Evolutionary conservation across 2,888 invertebrate species (phyloP).

Genomic region (Automeris io): DNA sequence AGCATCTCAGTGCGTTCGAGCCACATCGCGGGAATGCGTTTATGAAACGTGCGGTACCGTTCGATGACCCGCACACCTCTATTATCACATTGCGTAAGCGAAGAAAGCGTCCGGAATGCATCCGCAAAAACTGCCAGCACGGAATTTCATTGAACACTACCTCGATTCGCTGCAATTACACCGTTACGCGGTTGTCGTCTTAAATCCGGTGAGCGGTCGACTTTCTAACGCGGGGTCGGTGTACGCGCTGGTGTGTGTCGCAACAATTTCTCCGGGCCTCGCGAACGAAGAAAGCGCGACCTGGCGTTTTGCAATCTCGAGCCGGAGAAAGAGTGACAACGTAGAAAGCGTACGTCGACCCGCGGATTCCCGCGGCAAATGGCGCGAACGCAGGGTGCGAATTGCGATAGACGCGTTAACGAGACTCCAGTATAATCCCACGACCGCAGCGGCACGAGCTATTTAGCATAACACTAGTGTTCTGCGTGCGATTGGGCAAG

Average conservation of each 20-base stretch:
- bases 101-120: slow-evolving; percentile 73
- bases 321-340: slow-evolving; percentile 43
- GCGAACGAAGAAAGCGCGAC: slow-evolving; percentile 77
- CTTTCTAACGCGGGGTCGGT: slow-evolving; percentile 76
- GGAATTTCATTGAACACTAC: slow-evolving; percentile 61
- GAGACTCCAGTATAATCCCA: slow-evolving; percentile 44
- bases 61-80: slow-evolving; percentile 54
- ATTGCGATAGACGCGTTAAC: slow-evolving; percentile 51
- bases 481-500: slow-evolving; percentile 58
- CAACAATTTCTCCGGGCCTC: slow-evolving; percentile 74
- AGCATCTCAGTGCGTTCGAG: slow-evolving; percentile 30
- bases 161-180: slow-evolving; percentile 71
- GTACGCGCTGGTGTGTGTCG: slow-evolving; percentile 69
- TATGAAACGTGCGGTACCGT: slow-evolving; percentile 53
- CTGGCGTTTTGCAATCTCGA: slow-evolving; percentile 73
- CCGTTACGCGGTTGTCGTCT: slow-evolving; percentile 66
- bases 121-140: slow-evolving; percentile 62
- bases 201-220: slow-evolving; percentile 75
- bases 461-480: slow-evolving; percentile 32
- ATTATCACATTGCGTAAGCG: slow-evolving; percentile 67
- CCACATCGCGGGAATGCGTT: slow-evolving; percentile 31
- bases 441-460: slow-evolving; percentile 40
- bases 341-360: slow-evolving; percentile 66
- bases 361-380: slow-evolving; percentile 22
- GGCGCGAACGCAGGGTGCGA: slow-evolving; percentile 32